Evolutionary conservation across 1,140 invertebrate species (phyloP).

Genomic region (Drosophila gunungcola): DNA sequence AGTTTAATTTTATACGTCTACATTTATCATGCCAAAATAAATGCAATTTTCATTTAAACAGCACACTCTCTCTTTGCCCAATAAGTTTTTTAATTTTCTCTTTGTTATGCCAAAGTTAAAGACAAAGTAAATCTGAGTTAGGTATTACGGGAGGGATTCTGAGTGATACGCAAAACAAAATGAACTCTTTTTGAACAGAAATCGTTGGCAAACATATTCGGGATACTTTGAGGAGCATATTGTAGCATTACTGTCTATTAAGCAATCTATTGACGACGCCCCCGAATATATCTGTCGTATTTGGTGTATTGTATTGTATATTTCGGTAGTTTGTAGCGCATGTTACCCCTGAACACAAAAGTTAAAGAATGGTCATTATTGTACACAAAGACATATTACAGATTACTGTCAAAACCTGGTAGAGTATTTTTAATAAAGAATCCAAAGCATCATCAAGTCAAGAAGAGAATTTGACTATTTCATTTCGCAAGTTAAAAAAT

Average conservation of each 20-base stretch:
- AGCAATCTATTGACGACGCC: constrained; percentile 14
- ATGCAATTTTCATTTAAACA: constrained; percentile 48
- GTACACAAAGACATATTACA: constrained; percentile 15
- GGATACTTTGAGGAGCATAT: constrained; percentile 48
- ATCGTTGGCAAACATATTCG: constrained; percentile 57
- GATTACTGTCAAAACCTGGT: constrained; percentile 17
- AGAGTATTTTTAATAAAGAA: constrained; percentile 70
- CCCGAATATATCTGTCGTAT: constrained; percentile 3
- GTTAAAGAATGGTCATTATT: constrained; percentile 26
- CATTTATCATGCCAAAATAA: constrained; percentile 65
- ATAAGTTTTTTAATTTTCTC: neutral
- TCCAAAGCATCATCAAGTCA: constrained; percentile 34
- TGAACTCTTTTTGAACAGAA: constrained; percentile 12
- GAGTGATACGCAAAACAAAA: constrained; percentile 40
- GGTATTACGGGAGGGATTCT: constrained; percentile 4
- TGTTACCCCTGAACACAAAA: constrained; percentile 45
- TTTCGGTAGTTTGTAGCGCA: constrained; percentile 44
- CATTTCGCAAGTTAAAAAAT: neutral
- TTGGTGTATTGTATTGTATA: constrained; percentile 24
- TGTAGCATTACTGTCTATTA: constrained; percentile 7
- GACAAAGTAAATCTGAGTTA: neutral
- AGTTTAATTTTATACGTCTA: constrained; percentile 46
- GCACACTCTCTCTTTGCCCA: neutral
- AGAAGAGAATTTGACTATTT: too few species aligned
- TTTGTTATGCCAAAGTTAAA: constrained; percentile 6